phyloP scores from a whole-genome alignment of 2,113 vertebrate species.

The Lophotis ruficrista region DNA sequence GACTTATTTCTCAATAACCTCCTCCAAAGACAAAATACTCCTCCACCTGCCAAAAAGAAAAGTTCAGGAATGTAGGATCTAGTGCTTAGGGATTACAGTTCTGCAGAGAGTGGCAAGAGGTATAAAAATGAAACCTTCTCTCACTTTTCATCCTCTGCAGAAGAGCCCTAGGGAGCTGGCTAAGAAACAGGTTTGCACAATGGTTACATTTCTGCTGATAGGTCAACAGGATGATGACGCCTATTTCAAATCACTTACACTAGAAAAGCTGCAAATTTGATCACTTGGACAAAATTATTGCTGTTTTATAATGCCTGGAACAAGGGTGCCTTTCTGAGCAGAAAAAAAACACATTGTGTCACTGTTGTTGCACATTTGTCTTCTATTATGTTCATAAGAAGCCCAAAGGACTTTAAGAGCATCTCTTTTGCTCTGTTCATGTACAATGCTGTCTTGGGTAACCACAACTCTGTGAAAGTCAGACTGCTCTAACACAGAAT shows the following conservation, averaged over 20 bases:
- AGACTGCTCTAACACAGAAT: background rate
- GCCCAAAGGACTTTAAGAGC: background rate
- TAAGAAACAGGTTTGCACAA: background rate
- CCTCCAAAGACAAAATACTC: slow-evolving; percentile 21
- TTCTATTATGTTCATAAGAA: background rate
- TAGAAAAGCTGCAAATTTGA: slow-evolving; percentile 22
- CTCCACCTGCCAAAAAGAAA: background rate
- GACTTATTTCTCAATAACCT: background rate
- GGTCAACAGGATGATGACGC: background rate
- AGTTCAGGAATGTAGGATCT: background rate
- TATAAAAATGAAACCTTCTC: background rate
- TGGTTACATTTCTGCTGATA: background rate
- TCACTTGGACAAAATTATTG: background rate
- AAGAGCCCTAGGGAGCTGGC: background rate
- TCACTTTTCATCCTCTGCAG: background rate
- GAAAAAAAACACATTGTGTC: background rate
- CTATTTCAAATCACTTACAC: background rate
- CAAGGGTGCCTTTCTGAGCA: background rate
- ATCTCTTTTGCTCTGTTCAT: background rate
- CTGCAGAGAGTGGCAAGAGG: background rate
- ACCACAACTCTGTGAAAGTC: background rate
- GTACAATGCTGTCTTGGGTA: background rate
- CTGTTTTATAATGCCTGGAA: background rate
- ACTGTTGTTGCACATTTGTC: background rate
- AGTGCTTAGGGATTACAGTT: background rate